Evolutionary conservation across 2,797 vertebrate species (phyloP).

Genomic region (Pteropus rufus): DNA sequence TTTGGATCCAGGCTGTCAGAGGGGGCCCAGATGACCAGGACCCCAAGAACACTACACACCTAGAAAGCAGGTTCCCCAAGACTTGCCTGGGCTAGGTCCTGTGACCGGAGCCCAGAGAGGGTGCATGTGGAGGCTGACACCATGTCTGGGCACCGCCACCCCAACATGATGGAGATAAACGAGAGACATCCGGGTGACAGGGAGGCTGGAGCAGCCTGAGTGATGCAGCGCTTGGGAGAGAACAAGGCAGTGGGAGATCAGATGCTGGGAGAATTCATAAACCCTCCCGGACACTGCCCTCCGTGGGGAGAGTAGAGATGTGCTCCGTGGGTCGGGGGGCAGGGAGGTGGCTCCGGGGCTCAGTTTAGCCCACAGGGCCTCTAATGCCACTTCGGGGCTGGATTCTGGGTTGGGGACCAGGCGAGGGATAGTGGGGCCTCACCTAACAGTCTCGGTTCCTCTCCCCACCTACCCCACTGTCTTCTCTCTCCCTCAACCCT

Average conservation of each 20-base stretch:
- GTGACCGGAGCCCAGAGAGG: too few relatives aligned
- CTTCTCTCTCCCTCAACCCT: background rate
- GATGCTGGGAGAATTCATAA: background rate
- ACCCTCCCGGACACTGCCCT: background rate
- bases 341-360: background rate
- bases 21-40: background rate
- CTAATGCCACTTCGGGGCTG: background rate
- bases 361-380: background rate
- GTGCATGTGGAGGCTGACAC: background rate
- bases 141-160: background rate
- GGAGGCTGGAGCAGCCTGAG: background rate
- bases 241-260: background rate
- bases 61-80: background rate
- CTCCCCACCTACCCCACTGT: accelerated
- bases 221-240: background rate
- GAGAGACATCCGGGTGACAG: background rate
- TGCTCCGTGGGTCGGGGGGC: background rate
- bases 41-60: too few relatives aligned
- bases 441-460: background rate
- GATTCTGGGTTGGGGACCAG: background rate
- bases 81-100: background rate
- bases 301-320: background rate
- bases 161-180: slow-evolving; percentile 11
- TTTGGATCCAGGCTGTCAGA: background rate
- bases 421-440: background rate